Conservation (phyloP, 2,113 vertebrate genomes). For the Sphyrna mokarran region DNA sequence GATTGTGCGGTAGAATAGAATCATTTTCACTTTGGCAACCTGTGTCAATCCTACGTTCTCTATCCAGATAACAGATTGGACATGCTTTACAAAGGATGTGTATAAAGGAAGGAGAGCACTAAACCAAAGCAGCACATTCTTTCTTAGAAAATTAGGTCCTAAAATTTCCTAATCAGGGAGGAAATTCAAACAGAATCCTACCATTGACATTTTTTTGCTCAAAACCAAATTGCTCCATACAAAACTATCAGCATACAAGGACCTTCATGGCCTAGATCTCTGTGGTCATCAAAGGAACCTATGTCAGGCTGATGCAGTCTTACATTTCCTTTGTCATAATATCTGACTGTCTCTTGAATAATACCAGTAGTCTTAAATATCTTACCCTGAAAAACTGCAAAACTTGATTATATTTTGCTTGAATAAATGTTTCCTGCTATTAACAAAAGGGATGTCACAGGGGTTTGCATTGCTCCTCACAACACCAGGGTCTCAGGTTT, state of each 20-base stretch:
- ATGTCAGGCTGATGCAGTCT: background rate
- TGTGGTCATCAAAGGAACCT: background rate
- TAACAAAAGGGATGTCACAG: background rate
- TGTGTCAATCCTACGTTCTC: background rate
- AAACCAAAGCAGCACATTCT: background rate
- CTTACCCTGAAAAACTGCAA: background rate
- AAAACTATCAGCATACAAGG: background rate
- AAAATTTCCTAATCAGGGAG: background rate
- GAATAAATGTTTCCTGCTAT: background rate
- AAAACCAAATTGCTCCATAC: background rate
- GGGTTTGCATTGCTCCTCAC: too few species aligned
- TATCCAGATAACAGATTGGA: background rate
- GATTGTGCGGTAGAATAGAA: background rate
- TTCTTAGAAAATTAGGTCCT: background rate
- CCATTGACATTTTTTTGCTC: background rate
- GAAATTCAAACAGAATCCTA: background rate
- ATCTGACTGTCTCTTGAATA: too few species aligned
- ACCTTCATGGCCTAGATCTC: too few species aligned
- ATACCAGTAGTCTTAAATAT: background rate
- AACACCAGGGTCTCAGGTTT: too few species aligned
- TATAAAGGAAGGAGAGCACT: background rate
- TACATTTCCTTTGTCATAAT: background rate
- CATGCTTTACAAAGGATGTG: background rate
- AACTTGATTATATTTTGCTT: background rate
- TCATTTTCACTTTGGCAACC: slow-evolving; percentile 18